Base-by-base conservation (phyloP, 2,113 vertebrate genomes). In the Thomomys bottae region DNA sequence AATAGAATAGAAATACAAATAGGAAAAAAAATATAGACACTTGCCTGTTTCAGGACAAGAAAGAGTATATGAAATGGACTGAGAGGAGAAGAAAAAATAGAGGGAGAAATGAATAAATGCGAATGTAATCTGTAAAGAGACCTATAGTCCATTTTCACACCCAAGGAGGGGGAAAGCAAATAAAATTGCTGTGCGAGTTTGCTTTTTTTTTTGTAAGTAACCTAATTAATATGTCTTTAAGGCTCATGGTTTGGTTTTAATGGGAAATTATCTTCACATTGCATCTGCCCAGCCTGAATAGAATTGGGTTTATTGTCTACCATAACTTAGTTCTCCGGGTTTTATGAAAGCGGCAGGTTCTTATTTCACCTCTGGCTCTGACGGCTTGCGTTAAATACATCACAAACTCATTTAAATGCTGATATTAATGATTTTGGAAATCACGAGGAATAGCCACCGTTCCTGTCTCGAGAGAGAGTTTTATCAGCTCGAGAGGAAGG, bases 351-450 rank as follows among this genome's bases (percentile, higher is more conserved):
- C 67, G 28, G 86, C 78, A 90, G 49, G 95, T 96, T 94, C 94
- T 40, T 67, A 94, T 97, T 97, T 98, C 97, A 97, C 96, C 97
- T 98, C 97, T 97, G 96, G 96, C 95, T 97, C 97, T 96, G 1
- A 4, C 49, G 96, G 88, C 95, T 94, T 96, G 94, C 96, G 92
- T 96, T 96, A 93, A 87, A 96, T 90, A 90, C 86, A 98, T 95
- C 96, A 96, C 97, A 98, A 97, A 97, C 95, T 97, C 96, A 97
- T 98, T 98, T 97, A 96, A 97, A 96, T 94, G 94, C 92, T 87
- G 95, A 97, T 98, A 98, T 97, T 98, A 97, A 98, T 98, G 97
- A 97, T 98, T 97, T 97, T 96, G 97, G 97, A 97, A 97, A 97
- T 97, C 97, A 96, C 97, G 96, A 95, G 95, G 96, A 97, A 97